Conservation (phyloP, 2,888 invertebrate genomes). For the Tortrix viridana region DNA sequence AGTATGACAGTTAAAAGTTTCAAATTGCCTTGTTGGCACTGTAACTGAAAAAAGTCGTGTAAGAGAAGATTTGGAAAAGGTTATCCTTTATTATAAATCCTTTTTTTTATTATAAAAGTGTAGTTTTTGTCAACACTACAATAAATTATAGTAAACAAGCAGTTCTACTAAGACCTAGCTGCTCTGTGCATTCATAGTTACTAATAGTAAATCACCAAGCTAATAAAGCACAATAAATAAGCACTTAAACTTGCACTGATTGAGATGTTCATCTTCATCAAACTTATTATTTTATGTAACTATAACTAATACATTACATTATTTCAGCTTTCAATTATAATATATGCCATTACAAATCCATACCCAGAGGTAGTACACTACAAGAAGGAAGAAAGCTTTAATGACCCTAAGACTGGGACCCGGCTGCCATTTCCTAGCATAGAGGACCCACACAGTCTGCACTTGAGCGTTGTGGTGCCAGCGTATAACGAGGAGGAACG, state of each 20-base stretch:
- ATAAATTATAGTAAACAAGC: no score
- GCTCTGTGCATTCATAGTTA: no score
- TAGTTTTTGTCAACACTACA: no score
- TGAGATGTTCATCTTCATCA: no score
- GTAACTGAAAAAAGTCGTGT: constrained; percentile 7
- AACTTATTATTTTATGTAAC: no score
- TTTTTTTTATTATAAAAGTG: no score
- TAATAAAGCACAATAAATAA: no score
- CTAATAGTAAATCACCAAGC: no score
- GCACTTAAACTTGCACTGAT: no score
- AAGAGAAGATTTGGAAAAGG: no score
- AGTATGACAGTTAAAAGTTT: neutral
- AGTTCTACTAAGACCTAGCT: no score
- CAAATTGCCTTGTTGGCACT: constrained; percentile 19
- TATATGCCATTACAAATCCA: constrained; percentile 86
- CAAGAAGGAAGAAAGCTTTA: constrained; percentile 90
- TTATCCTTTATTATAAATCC: no score
- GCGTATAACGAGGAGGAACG: constrained; percentile 98
- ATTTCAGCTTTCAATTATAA: constrained; percentile 83
- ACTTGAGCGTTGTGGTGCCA: constrained; percentile 96
- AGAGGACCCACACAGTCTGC: constrained; percentile 86
- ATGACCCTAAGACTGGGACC: constrained; percentile 83
- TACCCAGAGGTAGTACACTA: constrained; percentile 87
- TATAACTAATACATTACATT: neutral
- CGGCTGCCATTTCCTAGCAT: constrained; percentile 88